Evolutionary conservation across 2,113 vertebrate species (phyloP).

Genomic region (Dasyornis broadbenti): DNA sequence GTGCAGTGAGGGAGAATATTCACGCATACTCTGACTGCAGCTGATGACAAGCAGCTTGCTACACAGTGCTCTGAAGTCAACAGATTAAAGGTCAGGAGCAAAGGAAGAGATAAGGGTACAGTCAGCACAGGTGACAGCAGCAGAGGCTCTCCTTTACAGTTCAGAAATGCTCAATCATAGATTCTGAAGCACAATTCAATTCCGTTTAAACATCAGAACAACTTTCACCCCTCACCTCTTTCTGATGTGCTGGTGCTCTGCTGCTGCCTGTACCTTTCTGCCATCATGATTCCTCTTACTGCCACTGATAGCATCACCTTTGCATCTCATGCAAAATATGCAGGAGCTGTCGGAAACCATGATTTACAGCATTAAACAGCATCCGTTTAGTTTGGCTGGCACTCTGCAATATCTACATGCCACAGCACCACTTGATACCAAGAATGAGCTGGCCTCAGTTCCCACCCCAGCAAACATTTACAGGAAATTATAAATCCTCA

Average conservation of each 20-base stretch:
- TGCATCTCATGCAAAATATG: background rate
- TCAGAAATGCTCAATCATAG: background rate
- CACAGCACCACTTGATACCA: background rate
- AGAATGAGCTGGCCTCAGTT: background rate
- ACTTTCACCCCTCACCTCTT: background rate
- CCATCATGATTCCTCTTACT: background rate
- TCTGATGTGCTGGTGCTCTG: background rate
- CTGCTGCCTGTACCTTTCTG: background rate
- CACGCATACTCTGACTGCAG: background rate
- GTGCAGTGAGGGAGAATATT: background rate
- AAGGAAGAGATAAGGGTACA: background rate
- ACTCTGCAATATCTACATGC: background rate
- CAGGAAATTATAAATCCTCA: background rate
- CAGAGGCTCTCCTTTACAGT: background rate
- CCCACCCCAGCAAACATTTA: background rate
- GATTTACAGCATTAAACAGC: background rate
- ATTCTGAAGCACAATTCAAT: background rate
- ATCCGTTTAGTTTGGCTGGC: background rate
- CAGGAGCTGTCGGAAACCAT: background rate
- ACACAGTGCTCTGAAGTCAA: background rate
- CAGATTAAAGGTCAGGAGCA: background rate
- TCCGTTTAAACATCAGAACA: background rate
- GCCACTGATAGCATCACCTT: background rate
- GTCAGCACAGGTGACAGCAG: background rate
- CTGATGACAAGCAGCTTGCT: background rate